phyloP scores from a whole-genome alignment of 2,797 vertebrate genomes.

The Podarcis lilfordi region DNA sequence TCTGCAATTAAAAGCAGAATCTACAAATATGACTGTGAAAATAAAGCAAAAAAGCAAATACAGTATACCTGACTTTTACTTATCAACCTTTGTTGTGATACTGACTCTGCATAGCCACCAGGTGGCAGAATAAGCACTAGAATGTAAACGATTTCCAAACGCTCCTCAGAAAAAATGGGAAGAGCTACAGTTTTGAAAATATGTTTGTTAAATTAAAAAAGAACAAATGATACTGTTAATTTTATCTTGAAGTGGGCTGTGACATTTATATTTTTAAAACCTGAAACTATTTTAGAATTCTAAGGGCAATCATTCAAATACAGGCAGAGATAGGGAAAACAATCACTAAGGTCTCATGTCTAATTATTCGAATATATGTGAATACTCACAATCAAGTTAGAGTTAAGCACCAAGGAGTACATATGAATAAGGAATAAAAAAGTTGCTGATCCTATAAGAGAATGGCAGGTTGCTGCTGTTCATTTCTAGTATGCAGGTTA shows the following conservation, averaged over 20 bases:
- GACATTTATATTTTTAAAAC: background rate
- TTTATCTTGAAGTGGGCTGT: background rate
- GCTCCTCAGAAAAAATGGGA: background rate
- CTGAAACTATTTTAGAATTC: background rate
- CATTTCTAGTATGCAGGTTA: background rate
- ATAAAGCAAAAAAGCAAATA: background rate
- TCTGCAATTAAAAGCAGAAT: background rate
- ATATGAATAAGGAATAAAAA: background rate
- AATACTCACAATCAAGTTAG: background rate
- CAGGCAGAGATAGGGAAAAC: background rate
- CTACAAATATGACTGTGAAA: background rate
- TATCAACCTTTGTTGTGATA: background rate
- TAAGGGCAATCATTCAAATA: background rate
- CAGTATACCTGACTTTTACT: background rate
- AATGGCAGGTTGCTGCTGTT: background rate
- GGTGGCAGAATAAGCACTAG: conserved; percentile 57
- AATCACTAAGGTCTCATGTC: background rate
- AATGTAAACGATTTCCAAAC: background rate
- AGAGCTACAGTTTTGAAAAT: background rate
- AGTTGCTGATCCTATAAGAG: background rate
- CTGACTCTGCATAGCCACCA: conserved; percentile 45
- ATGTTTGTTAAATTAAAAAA: background rate
- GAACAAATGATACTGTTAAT: background rate
- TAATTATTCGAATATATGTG: background rate
- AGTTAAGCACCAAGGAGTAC: background rate